Evolutionary conservation across 2,113 vertebrate genomes (phyloP).

Genomic region (Lampris incognitus): DNA sequence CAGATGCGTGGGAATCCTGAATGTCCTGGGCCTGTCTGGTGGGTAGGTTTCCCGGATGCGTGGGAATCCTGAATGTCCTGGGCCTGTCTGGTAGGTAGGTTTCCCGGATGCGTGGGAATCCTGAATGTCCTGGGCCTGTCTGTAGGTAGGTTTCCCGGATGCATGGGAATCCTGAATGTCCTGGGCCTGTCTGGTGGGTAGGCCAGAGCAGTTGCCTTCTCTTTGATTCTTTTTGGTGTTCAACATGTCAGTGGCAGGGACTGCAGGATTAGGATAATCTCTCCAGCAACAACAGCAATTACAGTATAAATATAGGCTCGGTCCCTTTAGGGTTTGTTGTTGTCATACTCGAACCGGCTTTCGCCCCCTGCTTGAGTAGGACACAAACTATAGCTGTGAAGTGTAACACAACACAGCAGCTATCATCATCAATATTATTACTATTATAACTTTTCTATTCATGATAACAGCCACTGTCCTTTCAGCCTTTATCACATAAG

Average conservation of each 20-base stretch:
- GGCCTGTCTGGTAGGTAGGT: no score
- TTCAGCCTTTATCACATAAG: not conserved
- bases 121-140: no score
- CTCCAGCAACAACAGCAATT: conserved; percentile 53
- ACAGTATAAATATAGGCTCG: conserved; percentile 45
- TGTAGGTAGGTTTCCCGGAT: no score
- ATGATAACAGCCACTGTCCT: not conserved
- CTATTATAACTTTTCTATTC: conserved; percentile 31
- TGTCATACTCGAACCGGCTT: conserved; percentile 22
- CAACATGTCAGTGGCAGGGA: not conserved
- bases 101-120: no score
- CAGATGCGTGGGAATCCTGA: no score
- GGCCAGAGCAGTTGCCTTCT: not conserved
- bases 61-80: no score
- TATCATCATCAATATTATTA: conserved; percentile 26
- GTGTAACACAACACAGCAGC: conserved; percentile 34
- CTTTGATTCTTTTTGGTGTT: conserved; percentile 29
- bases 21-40: no score
- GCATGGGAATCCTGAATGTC: no score
- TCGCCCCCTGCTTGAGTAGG: not conserved
- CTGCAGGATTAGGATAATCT: conserved; percentile 45
- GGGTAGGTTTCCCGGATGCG: no score
- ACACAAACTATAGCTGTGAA: conserved; percentile 7
- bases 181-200: no score
- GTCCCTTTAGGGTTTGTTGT: conserved; percentile 1